Evolutionary conservation across 1,140 invertebrate species (phyloP), one percentile per base, ranked within the genome.

Genomic region (Anoplophora glabripennis): DNA sequence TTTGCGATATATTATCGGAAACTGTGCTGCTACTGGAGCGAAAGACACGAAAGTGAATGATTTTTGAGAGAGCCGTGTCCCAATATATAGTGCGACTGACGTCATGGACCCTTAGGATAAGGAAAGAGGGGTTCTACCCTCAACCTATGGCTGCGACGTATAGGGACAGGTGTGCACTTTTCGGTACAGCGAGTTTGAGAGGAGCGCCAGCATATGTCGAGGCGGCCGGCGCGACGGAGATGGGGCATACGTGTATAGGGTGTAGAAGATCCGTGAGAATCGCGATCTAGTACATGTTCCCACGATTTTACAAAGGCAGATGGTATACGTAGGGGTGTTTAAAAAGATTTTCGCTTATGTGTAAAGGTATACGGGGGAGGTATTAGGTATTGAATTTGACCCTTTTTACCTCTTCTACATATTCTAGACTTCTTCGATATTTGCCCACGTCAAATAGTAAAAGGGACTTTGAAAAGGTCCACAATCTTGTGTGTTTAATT

Each of bases 81-180:
- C 44, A 40, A 52, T 65, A 67, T 75, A 69, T 75, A 75, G 45
- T n/a, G 10, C n/a, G 28, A 45, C 49, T 69, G 69, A 71, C 70
- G 71, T 71, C 70, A 71, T 54, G 52, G 54, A 56, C 70, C 71
- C 72, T 72, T 65, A 73, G 70, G 72, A 63, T 53, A 54, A 49
- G 53, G 56, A 66, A 36, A 65, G 60, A 47, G 66, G 44, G 65
- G 41, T 54, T 56, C 48, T 48, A 64, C 65, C 59, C 52, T 62
- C 64, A 52, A 57, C 74, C 72, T 75, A 75, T 75, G 52, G 65
- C 54, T 52, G 56, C 35, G 36, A 57, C 47, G 65, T 37, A 70
- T 57, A 72, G 61, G 71, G 72, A 70, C 74, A 75, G 74, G 74
- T 75, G 74, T 75, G 65, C 74, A 57, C 57, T 63, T 68, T 69